phyloP scores from a whole-genome alignment of 2,888 invertebrate genomes.

The Lasioglossum morio region DNA sequence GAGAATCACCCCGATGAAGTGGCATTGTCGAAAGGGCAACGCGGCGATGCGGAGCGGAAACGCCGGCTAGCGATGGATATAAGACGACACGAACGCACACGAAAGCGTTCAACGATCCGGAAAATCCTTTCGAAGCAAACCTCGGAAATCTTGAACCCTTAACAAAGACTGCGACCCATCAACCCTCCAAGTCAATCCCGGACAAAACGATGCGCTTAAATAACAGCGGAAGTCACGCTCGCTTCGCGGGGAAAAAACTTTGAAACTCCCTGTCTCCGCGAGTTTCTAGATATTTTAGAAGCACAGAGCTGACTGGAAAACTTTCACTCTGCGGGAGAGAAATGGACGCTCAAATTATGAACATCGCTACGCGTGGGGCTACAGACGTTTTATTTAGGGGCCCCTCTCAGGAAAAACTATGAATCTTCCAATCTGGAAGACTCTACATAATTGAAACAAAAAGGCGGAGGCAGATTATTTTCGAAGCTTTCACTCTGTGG shows the following conservation, averaged over 20 bases:
- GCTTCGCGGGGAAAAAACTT: background rate
- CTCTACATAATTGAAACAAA: background rate
- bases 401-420: background rate
- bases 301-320: background rate
- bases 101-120: background rate
- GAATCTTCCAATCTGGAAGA: background rate
- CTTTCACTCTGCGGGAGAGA: background rate
- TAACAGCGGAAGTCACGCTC: background rate
- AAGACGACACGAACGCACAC: background rate
- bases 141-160: background rate
- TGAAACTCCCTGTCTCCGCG: background rate
- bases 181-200: background rate
- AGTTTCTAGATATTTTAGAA: background rate
- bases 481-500: background rate
- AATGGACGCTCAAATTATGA: background rate
- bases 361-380: background rate
- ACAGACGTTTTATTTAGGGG: background rate
- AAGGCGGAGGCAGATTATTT: background rate
- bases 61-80: constrained; percentile 2
- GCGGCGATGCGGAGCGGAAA: background rate
- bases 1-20: constrained; percentile 4
- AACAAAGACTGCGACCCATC: background rate
- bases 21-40: background rate
- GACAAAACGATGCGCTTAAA: background rate
- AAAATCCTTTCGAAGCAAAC: background rate